phyloP scores from a whole-genome alignment of 2,797 vertebrate genomes.

The Spinus olivaceus region DNA sequence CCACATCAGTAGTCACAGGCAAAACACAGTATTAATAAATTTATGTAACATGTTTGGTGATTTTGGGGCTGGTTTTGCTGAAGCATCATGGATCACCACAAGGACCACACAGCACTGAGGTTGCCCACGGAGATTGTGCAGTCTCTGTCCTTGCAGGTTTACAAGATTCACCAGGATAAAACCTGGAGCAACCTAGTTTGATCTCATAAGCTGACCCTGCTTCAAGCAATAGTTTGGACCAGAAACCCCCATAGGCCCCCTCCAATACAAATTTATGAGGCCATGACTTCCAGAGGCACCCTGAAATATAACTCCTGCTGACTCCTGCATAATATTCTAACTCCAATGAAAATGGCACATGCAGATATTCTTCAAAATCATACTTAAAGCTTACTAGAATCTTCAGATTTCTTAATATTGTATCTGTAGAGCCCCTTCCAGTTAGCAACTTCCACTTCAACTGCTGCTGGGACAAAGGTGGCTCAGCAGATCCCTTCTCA shows the following conservation, averaged over 20 bases:
- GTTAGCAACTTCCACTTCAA: neutral
- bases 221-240: neutral
- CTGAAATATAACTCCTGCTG: neutral
- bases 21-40: neutral
- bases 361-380: neutral
- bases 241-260: neutral
- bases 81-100: neutral
- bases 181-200: neutral
- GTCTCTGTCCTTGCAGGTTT: neutral
- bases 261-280: neutral
- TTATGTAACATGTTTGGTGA: neutral
- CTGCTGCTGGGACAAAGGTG: neutral
- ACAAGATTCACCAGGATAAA: neutral
- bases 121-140: neutral
- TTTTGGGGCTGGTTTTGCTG: neutral
- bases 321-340: neutral
- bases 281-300: neutral
- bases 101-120: neutral
- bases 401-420: neutral
- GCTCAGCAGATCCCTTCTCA: neutral
- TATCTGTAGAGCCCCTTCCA: neutral
- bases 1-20: neutral
- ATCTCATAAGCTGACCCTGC: neutral
- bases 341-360: neutral
- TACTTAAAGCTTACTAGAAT: neutral